phyloP scores from a whole-genome alignment of 2,113 vertebrate genomes.

The Cyprinodon variegatus region DNA sequence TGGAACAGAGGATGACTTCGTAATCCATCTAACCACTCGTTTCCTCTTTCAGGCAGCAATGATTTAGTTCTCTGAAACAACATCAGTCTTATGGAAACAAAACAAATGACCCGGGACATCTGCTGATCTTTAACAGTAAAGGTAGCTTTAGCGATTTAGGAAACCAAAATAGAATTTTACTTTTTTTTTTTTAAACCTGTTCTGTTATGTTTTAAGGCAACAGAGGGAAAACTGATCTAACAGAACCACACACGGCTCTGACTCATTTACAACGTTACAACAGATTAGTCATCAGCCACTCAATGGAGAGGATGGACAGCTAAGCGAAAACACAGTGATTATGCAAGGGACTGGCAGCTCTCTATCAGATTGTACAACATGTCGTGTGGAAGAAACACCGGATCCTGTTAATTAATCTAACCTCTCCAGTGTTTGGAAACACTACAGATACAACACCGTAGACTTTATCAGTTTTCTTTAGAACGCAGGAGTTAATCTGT shows the following conservation, averaged over 20 bases:
- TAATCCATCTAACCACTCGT: too few relatives aligned
- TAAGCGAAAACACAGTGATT: slow-evolving; percentile 28
- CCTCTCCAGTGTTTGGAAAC: neutral
- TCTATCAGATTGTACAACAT: slow-evolving; percentile 16
- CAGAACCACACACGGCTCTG: slow-evolving; percentile 5
- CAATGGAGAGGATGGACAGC: slow-evolving; percentile 7
- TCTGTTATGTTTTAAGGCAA: neutral
- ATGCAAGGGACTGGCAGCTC: slow-evolving; percentile 42
- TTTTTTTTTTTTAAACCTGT: neutral
- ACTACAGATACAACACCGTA: neutral
- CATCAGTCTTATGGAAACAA: too few relatives aligned
- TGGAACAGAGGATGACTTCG: too few relatives aligned
- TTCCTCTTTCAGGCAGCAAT: too few relatives aligned
- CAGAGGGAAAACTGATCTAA: neutral
- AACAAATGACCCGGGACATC: neutral
- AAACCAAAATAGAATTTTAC: neutral
- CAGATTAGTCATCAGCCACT: slow-evolving; percentile 36
- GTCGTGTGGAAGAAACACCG: slow-evolving; percentile 22
- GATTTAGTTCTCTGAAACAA: too few relatives aligned
- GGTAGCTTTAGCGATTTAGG: neutral
- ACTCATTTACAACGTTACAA: slow-evolving; percentile 38
- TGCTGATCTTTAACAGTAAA: neutral
- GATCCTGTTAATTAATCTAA: slow-evolving; percentile 1
- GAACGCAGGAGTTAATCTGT: too few relatives aligned
- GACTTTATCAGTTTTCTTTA: too few relatives aligned